Conservation (phyloP, 1,140 invertebrate species). For the Physella acuta region DNA sequence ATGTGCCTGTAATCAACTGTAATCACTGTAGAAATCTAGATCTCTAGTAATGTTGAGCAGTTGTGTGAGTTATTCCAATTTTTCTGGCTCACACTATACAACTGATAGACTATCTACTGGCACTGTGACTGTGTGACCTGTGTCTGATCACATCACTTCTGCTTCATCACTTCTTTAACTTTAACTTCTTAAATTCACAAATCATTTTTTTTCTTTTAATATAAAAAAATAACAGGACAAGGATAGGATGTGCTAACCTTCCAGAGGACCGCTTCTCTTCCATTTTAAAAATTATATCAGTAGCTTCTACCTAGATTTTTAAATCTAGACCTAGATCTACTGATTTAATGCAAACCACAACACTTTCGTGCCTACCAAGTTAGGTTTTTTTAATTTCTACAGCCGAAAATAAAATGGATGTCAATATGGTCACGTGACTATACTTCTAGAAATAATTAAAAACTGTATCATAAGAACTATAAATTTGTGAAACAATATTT, state of each 20-base stretch:
- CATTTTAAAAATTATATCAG: conserved; percentile 1
- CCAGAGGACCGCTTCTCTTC: conserved; percentile 25
- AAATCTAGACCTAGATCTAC: neutral
- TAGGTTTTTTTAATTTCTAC: neutral
- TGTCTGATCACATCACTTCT: neutral
- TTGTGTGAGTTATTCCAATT: neutral
- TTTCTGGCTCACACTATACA: neutral
- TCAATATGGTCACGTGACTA: conserved; percentile 16
- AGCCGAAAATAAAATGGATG: conserved; percentile 22
- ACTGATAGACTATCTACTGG: neutral
- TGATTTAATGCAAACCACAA: neutral
- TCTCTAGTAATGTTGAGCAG: no score
- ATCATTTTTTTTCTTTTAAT: neutral
- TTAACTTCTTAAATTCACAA: neutral
- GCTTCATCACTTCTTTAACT: neutral
- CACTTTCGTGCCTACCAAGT: neutral
- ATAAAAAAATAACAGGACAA: neutral
- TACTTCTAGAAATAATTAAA: no score
- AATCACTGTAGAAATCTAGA: no score
- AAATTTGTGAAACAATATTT: no score
- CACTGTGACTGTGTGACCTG: neutral
- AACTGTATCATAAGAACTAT: no score
- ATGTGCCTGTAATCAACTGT: no score
- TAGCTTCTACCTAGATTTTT: neutral
- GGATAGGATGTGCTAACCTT: no score